Evolutionary conservation across 1,140 invertebrate species (phyloP).

Genomic region (Carposina sasakii): DNA sequence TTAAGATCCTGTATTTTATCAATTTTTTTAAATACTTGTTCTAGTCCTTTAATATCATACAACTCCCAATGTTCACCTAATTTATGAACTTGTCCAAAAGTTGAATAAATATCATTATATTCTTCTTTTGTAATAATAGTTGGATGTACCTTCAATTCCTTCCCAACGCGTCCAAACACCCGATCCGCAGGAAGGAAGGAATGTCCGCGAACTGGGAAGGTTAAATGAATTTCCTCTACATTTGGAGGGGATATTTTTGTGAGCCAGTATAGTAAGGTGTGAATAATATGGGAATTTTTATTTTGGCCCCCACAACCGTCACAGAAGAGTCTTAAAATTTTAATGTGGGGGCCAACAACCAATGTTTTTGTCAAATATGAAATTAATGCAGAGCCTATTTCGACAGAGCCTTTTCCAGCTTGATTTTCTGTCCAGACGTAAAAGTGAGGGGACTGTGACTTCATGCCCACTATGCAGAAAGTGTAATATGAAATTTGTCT

Average conservation of each 20-base stretch:
- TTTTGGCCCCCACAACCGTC: conserved; percentile 9
- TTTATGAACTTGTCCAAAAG: neutral
- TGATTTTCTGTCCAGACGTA: conserved; percentile 5
- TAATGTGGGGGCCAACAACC: too few relatives aligned
- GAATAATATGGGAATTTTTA: conserved; percentile 1
- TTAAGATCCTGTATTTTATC: neutral
- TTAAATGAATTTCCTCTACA: neutral
- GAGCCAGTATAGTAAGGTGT: conserved; percentile 1
- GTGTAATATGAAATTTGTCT: neutral
- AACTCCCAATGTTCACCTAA: neutral
- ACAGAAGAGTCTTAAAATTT: neutral
- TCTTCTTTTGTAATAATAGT: neutral
- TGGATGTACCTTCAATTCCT: neutral
- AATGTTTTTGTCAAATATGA: neutral
- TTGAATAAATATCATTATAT: neutral
- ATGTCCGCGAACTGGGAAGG: conserved; percentile 1
- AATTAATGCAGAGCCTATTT: neutral
- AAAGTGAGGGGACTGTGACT: neutral
- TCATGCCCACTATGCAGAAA: neutral
- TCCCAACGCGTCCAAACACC: conserved; percentile 1
- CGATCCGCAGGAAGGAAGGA: conserved; percentile 1
- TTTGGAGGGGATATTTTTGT: neutral
- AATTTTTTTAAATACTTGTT: neutral
- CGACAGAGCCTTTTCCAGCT: neutral
- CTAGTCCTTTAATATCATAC: neutral